Evolutionary conservation across 2,797 vertebrate genomes (phyloP), one percentile per base, ranked within the genome.

Genomic region (Crenuchus spilurus): DNA sequence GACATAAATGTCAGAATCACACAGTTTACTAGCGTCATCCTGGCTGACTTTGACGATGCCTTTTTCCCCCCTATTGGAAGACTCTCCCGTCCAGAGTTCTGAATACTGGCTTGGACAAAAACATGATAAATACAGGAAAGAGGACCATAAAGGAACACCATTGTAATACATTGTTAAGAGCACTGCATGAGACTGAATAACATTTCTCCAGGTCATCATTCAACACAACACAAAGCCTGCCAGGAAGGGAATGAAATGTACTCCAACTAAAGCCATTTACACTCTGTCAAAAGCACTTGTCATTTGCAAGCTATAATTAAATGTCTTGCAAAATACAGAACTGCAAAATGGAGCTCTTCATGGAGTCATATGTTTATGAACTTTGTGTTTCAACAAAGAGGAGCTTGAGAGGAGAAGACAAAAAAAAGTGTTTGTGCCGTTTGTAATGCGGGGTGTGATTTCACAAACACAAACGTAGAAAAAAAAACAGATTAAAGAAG

Each of bases 231-330:
- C 61, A 55, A 31, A 80, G 82, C 37, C 84, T 82, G 88, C 89
- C 90, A 88, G 89, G 88, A 88, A 86, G 90, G 90, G 90, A 91
- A 91, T 64, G 74, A 90, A 87, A 89, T 90, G 90, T 89, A 86
- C 86, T 90, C 90, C 87, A 83, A 81, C 88, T 85, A 81, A 84
- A 84, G 80, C 82, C 85, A 85, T 74, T 90, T 86, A 87, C 88
- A 85, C 87, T 86, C 89, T 82, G 75, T 91, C 86, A 88, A 81
- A 81, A 84, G 70, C 26, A 73, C 70, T 84, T 88, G 55, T 84
- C 76, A 87, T 84, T 84, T 88, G 85, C 87, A 92, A 85, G 87
- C 90, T 90, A 89, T 90, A 93, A 92, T 94, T 93, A 91, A 90
- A 87, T 88, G 90, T 88, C 87, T 90, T 90, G 89, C 90, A 92